Conservation (phyloP, 2,113 vertebrate species). For the Brachyistius frenatus region DNA sequence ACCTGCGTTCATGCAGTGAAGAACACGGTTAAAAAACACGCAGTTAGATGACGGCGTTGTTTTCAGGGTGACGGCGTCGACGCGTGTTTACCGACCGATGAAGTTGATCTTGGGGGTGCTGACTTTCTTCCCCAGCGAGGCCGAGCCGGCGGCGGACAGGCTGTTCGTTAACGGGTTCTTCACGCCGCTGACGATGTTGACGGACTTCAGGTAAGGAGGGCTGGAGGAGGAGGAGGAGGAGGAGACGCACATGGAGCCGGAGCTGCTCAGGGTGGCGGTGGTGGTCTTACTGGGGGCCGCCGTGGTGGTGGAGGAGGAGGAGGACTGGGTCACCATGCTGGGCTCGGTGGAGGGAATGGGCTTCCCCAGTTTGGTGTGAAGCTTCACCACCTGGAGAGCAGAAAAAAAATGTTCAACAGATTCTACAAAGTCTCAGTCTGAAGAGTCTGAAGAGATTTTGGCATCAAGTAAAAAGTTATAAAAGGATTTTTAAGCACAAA, state of each 20-base stretch:
- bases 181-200: conserved; percentile 85
- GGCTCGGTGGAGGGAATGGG: conserved; percentile 98
- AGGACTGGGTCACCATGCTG: conserved; percentile 92
- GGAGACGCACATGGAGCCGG: conserved; percentile 82
- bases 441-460: too few relatives aligned
- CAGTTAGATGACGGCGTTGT: too few relatives aligned
- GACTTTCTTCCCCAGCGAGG: conserved; percentile 90
- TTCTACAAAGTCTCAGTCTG: background rate
- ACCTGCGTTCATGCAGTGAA: conserved; percentile 78
- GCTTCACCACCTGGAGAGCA: conserved; percentile 92
- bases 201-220: conserved; percentile 80
- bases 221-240: conserved; percentile 73
- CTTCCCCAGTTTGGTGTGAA: conserved; percentile 98
- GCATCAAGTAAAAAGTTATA: too few relatives aligned
- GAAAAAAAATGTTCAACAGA: background rate
- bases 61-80: background rate
- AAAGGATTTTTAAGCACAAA: too few relatives aligned
- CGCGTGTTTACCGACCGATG: conserved; percentile 89
- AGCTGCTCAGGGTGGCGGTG: conserved; percentile 85
- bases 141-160: conserved; percentile 75
- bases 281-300: conserved; percentile 88
- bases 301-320: conserved; percentile 88
- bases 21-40: too few relatives aligned
- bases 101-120: conserved; percentile 98
- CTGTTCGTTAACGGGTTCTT: conserved; percentile 57